A percentile compares a stretch with the other conserved stretches of the same genome.
phyloP scores from a whole-genome alignment of 2,888 invertebrate species.

The Hoplodrina blanda region DNA sequence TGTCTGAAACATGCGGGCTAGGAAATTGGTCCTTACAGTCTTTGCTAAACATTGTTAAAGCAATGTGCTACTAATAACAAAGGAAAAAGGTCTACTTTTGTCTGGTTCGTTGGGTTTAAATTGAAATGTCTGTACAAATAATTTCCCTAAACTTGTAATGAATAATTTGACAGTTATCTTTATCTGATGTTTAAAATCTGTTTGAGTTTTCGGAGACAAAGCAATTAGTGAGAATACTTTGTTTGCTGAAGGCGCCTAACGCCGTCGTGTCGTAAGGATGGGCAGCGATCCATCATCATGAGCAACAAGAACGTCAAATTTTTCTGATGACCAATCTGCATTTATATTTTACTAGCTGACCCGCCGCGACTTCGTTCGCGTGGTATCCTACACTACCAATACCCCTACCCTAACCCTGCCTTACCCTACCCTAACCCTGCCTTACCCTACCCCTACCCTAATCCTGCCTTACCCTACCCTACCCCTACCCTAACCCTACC shows the following conservation, averaged over 20 bases:
- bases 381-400: too few species aligned
- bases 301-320: not conserved
- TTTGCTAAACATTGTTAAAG: not conserved
- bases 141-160: constrained; percentile 52
- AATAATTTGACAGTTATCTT: constrained; percentile 52
- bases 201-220: constrained; percentile 39
- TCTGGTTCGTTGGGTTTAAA: constrained; percentile 7
- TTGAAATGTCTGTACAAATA: constrained; percentile 52
- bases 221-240: constrained; percentile 29
- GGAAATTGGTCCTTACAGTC: constrained; percentile 38
- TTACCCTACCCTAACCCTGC: too few species aligned
- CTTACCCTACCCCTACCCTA: too few species aligned
- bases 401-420: too few species aligned
- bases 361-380: too few species aligned
- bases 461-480: too few species aligned
- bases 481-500: too few species aligned
- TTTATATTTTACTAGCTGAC: too few species aligned
- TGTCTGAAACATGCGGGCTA: constrained; percentile 74
- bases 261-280: not conserved
- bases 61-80: constrained; percentile 7
- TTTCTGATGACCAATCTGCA: too few species aligned
- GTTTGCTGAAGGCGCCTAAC: not conserved
- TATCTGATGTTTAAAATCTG: constrained; percentile 41
- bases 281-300: not conserved
- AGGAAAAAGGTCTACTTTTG: constrained; percentile 11